A percentile compares a stretch with the other conserved stretches of the same genome.
phyloP scores from a whole-genome alignment of 2,113 vertebrate species.

The Felis catus region DNA sequence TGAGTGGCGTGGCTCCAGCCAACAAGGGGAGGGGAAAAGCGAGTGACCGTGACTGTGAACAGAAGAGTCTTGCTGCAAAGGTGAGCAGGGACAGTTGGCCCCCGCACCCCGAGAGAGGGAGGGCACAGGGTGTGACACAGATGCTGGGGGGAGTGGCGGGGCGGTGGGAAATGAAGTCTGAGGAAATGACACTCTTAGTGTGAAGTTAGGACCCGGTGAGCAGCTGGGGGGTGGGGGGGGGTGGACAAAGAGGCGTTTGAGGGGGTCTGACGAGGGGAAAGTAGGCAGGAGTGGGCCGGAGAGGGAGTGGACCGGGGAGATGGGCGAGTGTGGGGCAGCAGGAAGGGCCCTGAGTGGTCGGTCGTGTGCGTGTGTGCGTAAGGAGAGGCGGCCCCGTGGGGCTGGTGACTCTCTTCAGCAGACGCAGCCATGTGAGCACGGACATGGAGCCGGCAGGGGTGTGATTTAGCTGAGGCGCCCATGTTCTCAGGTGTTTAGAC shows the following conservation, averaged over 20 bases:
- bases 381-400: accelerated
- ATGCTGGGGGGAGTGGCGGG: neutral
- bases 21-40: neutral
- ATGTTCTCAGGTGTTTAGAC: neutral
- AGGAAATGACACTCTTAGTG: neutral
- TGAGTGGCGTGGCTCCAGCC: neutral
- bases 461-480: no score
- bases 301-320: accelerated
- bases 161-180: neutral
- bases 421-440: accelerated
- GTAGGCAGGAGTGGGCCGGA: accelerated
- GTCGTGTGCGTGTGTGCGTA: no score
- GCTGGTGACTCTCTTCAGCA: neutral
- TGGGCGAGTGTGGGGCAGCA: no score
- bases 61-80: neutral
- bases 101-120: neutral
- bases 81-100: neutral
- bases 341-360: neutral
- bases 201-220: neutral
- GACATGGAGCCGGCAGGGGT: neutral
- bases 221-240: neutral
- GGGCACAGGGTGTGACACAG: neutral
- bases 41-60: neutral
- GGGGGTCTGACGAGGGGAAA: neutral
- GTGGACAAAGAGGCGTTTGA: no score